Base-by-base conservation (phyloP, 1,140 invertebrate genomes). In the Drosophila jambulina region DNA sequence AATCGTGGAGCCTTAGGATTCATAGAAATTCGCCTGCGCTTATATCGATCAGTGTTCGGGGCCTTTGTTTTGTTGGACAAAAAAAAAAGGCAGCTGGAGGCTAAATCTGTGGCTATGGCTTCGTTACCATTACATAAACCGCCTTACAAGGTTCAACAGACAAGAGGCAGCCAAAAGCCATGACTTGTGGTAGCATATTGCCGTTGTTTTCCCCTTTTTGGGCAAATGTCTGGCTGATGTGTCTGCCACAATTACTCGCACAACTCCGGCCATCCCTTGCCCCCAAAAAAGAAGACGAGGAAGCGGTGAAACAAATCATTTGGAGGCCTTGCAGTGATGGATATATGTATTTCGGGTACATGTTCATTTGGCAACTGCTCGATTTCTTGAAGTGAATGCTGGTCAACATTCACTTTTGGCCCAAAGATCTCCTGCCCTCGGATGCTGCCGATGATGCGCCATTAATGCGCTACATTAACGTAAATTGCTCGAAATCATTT, bases 351-450 rank as follows among this genome's bases (percentile, higher is more conserved):
- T 34, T 67, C 32, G 36, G 48, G 29, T 56, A 77, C 64, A 38
- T 23, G 40, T 27, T 42, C 36, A 76, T 77, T 77, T 77, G 36
- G 62, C 75, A 72, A 84, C 48, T 83, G 80, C 80, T 83, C 80
- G 80, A 83, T 79, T 78, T 85, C 70, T 81, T 68, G 51, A 79
- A 86, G 82, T 86, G 82, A 86, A 86, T 78, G 78, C 78, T 86
- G 65, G 53, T 59, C 82, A 86, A 82, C 75, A 86, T 86, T 86
- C 75, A 86, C 82, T 81, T 82, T 86, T 86, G 59, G 45, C 56
- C 62, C 63, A 43, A 36, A 77, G 78, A 81, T 70, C 75, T 67
- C 54, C 57, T 56, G 15, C 60, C 51, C 49, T 72, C 29, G 62
- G 69, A 40, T 78, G 49, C 23, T 60, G 69, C 71, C 69, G 77